These are phyloP conservation scores for Anastrepha obliqua DNA, from an alignment of 1,140 invertebrate species.

Conservation along the genomic window DNA sequence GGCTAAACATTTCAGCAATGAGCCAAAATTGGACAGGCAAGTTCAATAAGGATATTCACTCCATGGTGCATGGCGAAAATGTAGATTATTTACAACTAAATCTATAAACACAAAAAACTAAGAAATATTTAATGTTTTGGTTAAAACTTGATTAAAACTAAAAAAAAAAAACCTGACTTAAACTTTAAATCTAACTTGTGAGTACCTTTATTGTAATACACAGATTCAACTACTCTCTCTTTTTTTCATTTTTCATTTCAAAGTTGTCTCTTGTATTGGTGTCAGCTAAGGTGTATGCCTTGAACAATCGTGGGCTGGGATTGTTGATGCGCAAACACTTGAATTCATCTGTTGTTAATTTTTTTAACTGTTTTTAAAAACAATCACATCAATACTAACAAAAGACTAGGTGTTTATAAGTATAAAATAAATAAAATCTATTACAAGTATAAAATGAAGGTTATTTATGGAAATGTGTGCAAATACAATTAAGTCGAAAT, in stretches of 20 bases:
- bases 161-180: no score
- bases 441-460: not conserved
- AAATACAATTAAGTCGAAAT: not conserved
- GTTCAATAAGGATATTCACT: slow-evolving; percentile 20
- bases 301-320: slow-evolving; percentile 41
- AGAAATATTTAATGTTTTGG: no score
- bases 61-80: no score
- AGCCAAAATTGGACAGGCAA: not conserved
- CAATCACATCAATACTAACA: not conserved
- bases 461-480: not conserved
- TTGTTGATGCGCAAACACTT: slow-evolving; percentile 3
- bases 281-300: not conserved
- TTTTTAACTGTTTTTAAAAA: slow-evolving; percentile 3
- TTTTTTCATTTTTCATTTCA: no score
- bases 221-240: not conserved
- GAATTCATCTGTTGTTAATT: not conserved
- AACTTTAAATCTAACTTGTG: no score
- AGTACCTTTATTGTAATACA: not conserved
- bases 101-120: not conserved
- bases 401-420: not conserved
- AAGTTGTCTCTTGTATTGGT: no score
- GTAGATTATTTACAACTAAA: not conserved
- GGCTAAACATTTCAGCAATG: not conserved
- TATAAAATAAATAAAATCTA: no score
- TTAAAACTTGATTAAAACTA: not conserved